Percentiles rank a stretch among this genome's conserved stretches.
Evolutionary conservation across 2,113 vertebrate species (phyloP).

Genomic region (Tenrec ecaudatus): DNA sequence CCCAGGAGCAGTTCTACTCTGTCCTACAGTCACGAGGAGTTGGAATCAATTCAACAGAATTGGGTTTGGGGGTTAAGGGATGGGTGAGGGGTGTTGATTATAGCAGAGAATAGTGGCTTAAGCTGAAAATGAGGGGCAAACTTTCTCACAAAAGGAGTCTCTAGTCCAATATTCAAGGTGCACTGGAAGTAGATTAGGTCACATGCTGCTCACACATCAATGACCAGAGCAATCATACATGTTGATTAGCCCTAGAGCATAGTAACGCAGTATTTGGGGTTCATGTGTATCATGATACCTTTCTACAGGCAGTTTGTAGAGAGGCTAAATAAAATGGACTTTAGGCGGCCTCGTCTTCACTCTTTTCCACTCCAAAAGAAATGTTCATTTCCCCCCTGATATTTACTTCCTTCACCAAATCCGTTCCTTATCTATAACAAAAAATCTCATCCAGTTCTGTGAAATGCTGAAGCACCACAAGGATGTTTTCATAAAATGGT

Average conservation of each 20-base stretch:
- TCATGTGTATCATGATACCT: neutral
- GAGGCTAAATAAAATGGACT: constrained; percentile 36
- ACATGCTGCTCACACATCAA: neutral
- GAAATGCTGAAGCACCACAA: constrained; percentile 66
- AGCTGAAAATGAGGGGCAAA: neutral
- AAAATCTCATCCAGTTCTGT: constrained; percentile 43
- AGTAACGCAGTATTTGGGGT: neutral
- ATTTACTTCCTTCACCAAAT: constrained; percentile 51
- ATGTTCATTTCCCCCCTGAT: constrained; percentile 60
- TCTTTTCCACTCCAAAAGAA: constrained; percentile 39
- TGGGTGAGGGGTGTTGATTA: no score
- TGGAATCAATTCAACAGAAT: no score
- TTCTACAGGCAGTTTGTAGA: neutral
- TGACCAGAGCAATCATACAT: neutral
- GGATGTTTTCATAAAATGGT: constrained; percentile 77
- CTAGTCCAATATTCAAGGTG: neutral
- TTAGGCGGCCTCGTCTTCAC: neutral
- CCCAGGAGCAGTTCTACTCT: no score
- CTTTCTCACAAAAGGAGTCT: neutral
- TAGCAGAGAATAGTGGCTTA: neutral
- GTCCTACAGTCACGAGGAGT: no score
- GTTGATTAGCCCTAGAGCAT: neutral
- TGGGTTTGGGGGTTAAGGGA: no score
- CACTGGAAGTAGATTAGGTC: neutral
- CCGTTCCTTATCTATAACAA: constrained; percentile 49